Conservation (phyloP, 2,888 invertebrate species). For the Arctia plantaginis region DNA sequence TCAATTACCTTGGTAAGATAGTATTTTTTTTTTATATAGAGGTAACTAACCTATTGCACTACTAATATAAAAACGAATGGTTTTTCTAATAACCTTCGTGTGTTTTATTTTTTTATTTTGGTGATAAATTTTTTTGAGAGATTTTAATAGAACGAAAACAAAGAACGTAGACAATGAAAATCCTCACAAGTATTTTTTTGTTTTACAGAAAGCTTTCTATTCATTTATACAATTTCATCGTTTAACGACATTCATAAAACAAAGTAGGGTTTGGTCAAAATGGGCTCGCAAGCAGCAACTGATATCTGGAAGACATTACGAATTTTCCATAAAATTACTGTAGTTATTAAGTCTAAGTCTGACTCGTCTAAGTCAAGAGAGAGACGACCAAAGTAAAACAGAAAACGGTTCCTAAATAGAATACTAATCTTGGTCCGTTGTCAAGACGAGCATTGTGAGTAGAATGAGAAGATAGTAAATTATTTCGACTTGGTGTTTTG, state of each 20-base stretch:
- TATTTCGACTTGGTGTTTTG: conserved; percentile 47
- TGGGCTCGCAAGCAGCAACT: background rate
- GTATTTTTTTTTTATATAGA: too few relatives aligned
- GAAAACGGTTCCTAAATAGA: conserved; percentile 43
- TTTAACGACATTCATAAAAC: background rate
- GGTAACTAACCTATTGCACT: too few relatives aligned
- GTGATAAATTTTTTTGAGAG: too few relatives aligned
- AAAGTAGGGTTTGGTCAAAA: background rate
- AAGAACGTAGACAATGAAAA: background rate
- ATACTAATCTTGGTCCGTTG: conserved; percentile 48
- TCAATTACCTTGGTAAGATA: too few relatives aligned
- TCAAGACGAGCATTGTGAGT: conserved; percentile 37
- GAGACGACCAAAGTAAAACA: conserved; percentile 35
- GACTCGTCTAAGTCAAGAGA: background rate
- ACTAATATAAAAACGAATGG: too few relatives aligned
- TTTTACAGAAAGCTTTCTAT: background rate
- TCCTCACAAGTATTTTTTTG: background rate
- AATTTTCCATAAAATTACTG: conserved; percentile 13
- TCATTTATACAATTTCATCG: background rate
- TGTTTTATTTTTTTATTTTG: too few relatives aligned
- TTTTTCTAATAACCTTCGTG: too few relatives aligned
- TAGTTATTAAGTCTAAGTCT: background rate
- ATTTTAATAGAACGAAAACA: too few relatives aligned
- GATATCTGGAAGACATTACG: background rate
- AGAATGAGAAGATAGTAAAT: conserved; percentile 38